Conservation (phyloP, 1,140 invertebrate genomes). For the Trichoplusia ni region DNA sequence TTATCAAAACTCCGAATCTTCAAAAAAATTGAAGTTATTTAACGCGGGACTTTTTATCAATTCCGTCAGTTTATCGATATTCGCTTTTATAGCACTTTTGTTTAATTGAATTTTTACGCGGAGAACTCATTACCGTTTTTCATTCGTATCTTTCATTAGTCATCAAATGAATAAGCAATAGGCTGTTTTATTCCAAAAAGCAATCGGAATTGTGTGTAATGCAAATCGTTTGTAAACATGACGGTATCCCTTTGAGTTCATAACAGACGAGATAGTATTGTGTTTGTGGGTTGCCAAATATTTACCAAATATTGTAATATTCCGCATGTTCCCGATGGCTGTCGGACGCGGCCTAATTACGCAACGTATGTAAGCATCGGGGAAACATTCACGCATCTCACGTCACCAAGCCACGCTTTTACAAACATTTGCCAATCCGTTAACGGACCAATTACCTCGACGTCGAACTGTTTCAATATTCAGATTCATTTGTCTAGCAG, state of each 20-base stretch:
- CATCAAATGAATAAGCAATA: not conserved
- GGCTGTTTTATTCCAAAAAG: not conserved
- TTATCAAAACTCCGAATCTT: conserved; percentile 32
- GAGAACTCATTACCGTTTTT: conserved; percentile 5
- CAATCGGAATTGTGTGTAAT: conserved; percentile 41
- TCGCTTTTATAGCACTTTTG: conserved; percentile 5
- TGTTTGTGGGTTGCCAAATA: conserved; percentile 14
- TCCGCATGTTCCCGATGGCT: not conserved
- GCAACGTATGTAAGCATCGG: not conserved
- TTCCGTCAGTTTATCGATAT: conserved; percentile 20
- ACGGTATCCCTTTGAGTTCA: conserved; percentile 46
- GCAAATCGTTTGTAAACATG: conserved; percentile 54
- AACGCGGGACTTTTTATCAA: conserved; percentile 6
- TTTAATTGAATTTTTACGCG: conserved; percentile 19
- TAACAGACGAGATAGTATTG: conserved; percentile 42
- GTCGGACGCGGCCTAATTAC: not conserved
- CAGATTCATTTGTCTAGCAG: conserved; percentile 5
- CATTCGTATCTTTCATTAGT: conserved; percentile 8
- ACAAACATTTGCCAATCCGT: conserved; percentile 20
- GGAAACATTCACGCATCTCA: not conserved
- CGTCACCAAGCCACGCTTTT: not conserved
- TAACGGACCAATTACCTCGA: conserved; percentile 13
- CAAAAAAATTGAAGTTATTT: conserved; percentile 24
- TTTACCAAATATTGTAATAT: conserved; percentile 9
- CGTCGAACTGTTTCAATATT: conserved; percentile 14